A percentile compares a stretch with the other conserved stretches of the same genome.
Evolutionary conservation across 2,797 vertebrate species (phyloP).

Genomic region (Aplochiton taeniatus): DNA sequence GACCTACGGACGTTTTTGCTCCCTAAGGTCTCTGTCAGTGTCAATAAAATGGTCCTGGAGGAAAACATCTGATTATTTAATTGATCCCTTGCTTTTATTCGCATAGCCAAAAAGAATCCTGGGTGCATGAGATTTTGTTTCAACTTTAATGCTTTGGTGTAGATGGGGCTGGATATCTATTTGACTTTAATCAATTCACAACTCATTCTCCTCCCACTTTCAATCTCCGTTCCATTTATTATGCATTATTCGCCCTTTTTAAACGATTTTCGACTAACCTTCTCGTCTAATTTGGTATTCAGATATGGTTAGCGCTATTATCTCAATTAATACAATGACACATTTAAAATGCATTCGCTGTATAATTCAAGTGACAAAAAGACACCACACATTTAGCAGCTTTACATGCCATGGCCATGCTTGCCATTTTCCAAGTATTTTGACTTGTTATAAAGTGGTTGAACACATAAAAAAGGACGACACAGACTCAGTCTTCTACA

Average conservation of each 20-base stretch:
- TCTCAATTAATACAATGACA: constrained; percentile 79
- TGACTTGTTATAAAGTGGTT: constrained; percentile 29
- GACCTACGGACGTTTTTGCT: constrained; percentile 37
- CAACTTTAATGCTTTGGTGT: constrained; percentile 58
- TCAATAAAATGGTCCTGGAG: constrained; percentile 42
- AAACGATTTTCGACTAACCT: constrained; percentile 77
- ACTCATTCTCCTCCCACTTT: constrained; percentile 71
- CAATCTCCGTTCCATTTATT: constrained; percentile 78
- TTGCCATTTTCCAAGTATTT: background rate
- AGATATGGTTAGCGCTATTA: constrained; percentile 75
- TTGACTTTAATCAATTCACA: constrained; percentile 79
- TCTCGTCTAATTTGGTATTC: constrained; percentile 79
- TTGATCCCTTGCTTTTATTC: constrained; percentile 53
- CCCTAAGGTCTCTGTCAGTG: constrained; percentile 36
- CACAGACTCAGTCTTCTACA: constrained; percentile 74
- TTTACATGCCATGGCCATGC: constrained; percentile 32
- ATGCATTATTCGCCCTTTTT: constrained; percentile 81
- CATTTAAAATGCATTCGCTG: constrained; percentile 70
- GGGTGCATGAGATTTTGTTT: constrained; percentile 61
- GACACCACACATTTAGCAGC: constrained; percentile 53
- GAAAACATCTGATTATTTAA: constrained; percentile 52
- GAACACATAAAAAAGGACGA: constrained; percentile 53
- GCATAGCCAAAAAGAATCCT: constrained; percentile 38
- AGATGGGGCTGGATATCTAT: constrained; percentile 71
- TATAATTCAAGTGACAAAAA: constrained; percentile 55